A percentile compares a stretch with the other conserved stretches of the same genome.
Conservation (phyloP, 2,797 vertebrate genomes). For the Rhabdomys pumilio region DNA sequence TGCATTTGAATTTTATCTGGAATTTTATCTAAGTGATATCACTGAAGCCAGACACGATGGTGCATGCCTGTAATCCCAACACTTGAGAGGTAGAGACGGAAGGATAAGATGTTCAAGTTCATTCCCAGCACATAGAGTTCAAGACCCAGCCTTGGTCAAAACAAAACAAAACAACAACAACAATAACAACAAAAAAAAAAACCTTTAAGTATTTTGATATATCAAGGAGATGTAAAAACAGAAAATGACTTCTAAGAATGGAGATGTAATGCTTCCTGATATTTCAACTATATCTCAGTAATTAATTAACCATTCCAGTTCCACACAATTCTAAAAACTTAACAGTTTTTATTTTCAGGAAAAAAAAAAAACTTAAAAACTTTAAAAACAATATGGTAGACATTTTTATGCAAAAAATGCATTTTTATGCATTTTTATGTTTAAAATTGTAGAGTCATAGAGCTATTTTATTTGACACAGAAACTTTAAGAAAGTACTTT, state of each 20-base stretch:
- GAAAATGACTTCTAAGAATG: neutral
- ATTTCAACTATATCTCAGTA: neutral
- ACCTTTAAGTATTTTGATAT: neutral
- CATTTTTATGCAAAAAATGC: neutral
- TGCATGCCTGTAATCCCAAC: neutral
- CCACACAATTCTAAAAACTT: neutral
- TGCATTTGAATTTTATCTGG: neutral
- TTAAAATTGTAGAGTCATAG: neutral
- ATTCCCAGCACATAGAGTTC: neutral
- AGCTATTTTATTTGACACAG: conserved; percentile 7
- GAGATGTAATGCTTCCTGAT: neutral
- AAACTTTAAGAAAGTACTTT: conserved; percentile 3
- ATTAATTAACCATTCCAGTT: neutral
- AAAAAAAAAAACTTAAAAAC: conserved; percentile 36
- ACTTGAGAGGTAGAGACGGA: neutral
- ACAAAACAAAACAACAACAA: neutral
- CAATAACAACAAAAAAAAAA: neutral
- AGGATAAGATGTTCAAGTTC: neutral
- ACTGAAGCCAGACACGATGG: neutral
- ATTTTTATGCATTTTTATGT: neutral
- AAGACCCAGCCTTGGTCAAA: neutral
- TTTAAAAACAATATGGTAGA: conserved; percentile 3
- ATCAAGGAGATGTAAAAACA: neutral
- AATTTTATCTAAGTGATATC: conserved; percentile 54
- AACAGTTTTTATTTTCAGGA: neutral